These are phyloP conservation scores for Gymnodraco acuticeps DNA, from an alignment of 2,797 vertebrate species.

Conservation along the genomic window DNA sequence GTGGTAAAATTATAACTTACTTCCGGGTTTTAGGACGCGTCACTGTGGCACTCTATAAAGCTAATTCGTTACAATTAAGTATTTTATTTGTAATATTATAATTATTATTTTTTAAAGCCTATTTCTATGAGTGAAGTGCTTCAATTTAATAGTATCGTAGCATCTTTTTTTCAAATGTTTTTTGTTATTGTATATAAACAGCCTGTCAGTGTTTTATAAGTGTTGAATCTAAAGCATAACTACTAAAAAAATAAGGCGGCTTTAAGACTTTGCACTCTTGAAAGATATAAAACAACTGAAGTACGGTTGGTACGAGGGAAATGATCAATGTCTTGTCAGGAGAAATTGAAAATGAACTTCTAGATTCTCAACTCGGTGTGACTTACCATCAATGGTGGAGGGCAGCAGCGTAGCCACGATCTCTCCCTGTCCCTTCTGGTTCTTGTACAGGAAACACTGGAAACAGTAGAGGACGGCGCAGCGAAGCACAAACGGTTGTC, in stretches of 20 bases:
- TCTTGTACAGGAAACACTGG: constrained; percentile 98
- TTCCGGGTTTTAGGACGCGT: no score
- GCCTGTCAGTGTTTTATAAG: neutral
- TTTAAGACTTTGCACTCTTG: neutral
- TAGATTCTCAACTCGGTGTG: neutral
- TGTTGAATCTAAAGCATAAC: neutral
- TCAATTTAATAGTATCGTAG: no score
- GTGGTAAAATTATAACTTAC: no score
- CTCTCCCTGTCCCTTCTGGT: constrained; percentile 97
- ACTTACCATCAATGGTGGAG: constrained; percentile 96
- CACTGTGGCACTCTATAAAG: no score
- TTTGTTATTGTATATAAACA: no score
- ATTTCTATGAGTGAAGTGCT: no score
- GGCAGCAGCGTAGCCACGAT: constrained; percentile 96
- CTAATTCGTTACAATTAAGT: no score
- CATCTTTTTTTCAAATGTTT: no score
- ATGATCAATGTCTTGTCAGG: neutral
- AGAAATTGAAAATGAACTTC: neutral
- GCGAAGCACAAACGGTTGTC: constrained; percentile 96
- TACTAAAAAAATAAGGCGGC: no score
- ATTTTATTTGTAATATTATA: no score
- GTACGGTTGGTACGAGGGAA: neutral
- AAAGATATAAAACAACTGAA: neutral
- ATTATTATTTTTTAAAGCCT: no score
- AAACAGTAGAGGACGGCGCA: constrained; percentile 99